Evolutionary conservation across 2,888 invertebrate genomes (phyloP).

Genomic region (Oconnorella tubifera): DNA sequence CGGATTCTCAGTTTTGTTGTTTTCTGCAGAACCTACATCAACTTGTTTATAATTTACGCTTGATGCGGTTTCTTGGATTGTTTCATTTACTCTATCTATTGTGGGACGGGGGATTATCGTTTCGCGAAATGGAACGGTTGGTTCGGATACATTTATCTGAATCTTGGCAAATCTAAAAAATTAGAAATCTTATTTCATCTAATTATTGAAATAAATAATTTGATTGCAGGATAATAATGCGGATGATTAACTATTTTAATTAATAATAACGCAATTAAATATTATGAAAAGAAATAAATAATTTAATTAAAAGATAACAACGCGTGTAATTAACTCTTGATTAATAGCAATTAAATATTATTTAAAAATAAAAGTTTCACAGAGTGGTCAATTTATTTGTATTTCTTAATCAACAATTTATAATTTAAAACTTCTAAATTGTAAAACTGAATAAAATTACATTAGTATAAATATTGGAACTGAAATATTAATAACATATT

Average conservation of each 20-base stretch:
- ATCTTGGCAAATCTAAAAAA: constrained; percentile 65
- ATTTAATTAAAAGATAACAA: too few relatives aligned
- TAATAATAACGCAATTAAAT: not conserved
- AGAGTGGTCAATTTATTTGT: too few relatives aligned
- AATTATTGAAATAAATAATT: constrained; percentile 2
- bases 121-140: constrained; percentile 93
- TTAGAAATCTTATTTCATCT: not conserved
- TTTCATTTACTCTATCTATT: constrained; percentile 80
- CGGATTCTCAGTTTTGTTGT: constrained; percentile 40
- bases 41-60: too few relatives aligned
- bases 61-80: constrained; percentile 63
- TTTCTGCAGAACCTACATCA: constrained; percentile 27
- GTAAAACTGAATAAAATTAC: not conserved
- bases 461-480: too few relatives aligned
- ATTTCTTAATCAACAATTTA: too few relatives aligned
- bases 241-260: not conserved
- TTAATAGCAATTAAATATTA: too few relatives aligned
- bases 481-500: too few relatives aligned
- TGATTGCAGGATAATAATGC: not conserved
- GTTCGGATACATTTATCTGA: constrained; percentile 84
- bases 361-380: too few relatives aligned
- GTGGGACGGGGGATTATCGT: constrained; percentile 79
- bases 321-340: too few relatives aligned
- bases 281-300: not conserved
- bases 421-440: too few relatives aligned